Base-by-base conservation (phyloP, 2,113 vertebrate species). In the Salvelinus fontinalis region DNA sequence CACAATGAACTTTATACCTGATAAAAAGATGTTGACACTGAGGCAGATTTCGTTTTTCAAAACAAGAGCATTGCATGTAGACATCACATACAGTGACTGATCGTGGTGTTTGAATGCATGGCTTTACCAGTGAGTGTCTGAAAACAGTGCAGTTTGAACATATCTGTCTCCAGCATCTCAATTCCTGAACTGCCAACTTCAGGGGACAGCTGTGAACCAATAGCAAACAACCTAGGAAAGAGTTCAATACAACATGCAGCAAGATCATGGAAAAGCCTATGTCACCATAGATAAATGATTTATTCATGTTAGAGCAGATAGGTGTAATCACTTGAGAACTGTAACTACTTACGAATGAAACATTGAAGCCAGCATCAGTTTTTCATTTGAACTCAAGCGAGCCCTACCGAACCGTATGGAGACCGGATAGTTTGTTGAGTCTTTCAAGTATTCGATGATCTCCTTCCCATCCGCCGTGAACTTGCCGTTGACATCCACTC, bases 341-440 rank as follows among this genome's bases (percentile, higher is more conserved):
- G 49, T 3, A 44, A 44, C 39, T 0, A 90, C 97, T 95, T 88
- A 98, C 97, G 97, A 99, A 86, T 99, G 98, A 83, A 99, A 99
- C 98, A 99, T 99, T 78, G 98, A 99, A 2, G 98, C 98, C 84
- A 99, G 89, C 97, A 99, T 98, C 3, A 99, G 95, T 84, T 99
- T 99, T 90, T 99, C 98, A 68, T 99, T 99, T 81, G 98, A 99
- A 49, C 94, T 94, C 20, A 99, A 94, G 1, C 96, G 95, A 14
- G 97, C 95, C n/a, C 97, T 94, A 77, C 98, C 98, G 8, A 99
- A 99, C 20, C 95, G 94, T 85, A 99, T 97, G 16, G 97, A 95
- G 79, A 98, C 95, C 0, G 98, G 98, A 79, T 96, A 99, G 76
- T 97, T 97, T 44, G 93, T 73, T 0, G 96, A 71, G 69, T 95